Percentiles rank a stretch among this genome's conserved stretches.
Evolutionary conservation across 2,888 invertebrate species (phyloP).

Genomic region (Drosophila phalerata): DNA sequence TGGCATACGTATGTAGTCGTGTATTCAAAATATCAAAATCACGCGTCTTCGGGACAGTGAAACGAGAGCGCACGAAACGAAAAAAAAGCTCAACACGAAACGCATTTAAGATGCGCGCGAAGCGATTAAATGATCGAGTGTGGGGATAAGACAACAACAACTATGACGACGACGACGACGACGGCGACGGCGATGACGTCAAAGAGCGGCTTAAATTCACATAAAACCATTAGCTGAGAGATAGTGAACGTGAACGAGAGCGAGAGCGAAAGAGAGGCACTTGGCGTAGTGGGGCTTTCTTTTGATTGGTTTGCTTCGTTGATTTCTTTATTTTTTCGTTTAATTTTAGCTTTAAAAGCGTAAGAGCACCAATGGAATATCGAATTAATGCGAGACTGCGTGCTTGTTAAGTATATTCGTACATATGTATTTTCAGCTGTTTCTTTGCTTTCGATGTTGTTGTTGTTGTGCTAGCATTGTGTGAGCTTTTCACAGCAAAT

Average conservation of each 20-base stretch:
- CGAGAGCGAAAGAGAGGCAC: constrained; percentile 56
- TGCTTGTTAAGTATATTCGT: constrained; percentile 37
- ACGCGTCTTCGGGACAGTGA: constrained; percentile 47
- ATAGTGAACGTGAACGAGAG: constrained; percentile 9
- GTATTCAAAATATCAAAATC: constrained; percentile 45
- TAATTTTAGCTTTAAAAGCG: constrained; percentile 60
- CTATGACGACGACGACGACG: constrained; percentile 18
- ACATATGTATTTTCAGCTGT: constrained; percentile 51
- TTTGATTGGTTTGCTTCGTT: constrained; percentile 40
- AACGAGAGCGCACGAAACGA: constrained; percentile 41
- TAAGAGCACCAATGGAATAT: constrained; percentile 74
- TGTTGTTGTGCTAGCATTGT: constrained; percentile 9
- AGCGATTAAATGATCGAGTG: constrained; percentile 41
- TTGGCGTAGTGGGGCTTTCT: constrained; percentile 52
- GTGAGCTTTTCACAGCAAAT: constrained; percentile 35
- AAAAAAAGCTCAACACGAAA: constrained; percentile 49
- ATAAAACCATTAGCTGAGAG: constrained; percentile 55
- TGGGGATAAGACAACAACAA: constrained; percentile 20
- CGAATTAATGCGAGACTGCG: constrained; percentile 37
- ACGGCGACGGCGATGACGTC: constrained; percentile 48
- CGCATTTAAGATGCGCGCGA: constrained; percentile 61
- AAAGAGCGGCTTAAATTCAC: constrained; percentile 58
- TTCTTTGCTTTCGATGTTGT: constrained; percentile 32
- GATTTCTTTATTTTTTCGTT: constrained; percentile 36
- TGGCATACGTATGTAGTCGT: constrained; percentile 9